These are phyloP conservation scores for Hemiscyllium ocellatum DNA, from an alignment of 2,113 vertebrate species.

Conservation along the genomic window DNA sequence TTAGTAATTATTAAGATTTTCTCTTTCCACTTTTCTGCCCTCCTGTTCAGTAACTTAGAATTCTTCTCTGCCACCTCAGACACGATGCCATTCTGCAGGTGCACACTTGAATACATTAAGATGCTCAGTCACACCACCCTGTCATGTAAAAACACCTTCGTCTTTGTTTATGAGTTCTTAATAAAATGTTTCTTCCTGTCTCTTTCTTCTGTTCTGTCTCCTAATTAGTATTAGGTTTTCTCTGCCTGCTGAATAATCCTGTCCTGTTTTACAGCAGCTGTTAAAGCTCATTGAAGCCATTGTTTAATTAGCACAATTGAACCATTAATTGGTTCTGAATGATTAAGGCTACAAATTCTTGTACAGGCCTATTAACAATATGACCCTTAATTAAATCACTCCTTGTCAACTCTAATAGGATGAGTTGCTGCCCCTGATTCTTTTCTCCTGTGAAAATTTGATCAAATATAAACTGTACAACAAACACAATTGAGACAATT, in stretches of 20 bases:
- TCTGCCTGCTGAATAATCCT: not conserved
- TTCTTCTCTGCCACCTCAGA: not conserved
- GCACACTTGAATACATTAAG: not conserved
- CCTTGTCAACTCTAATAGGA: not conserved
- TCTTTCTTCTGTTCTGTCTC: not conserved
- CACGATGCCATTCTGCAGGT: not conserved
- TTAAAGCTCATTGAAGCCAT: conserved; percentile 7
- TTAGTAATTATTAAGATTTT: not conserved
- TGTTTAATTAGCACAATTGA: conserved; percentile 25
- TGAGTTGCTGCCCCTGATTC: not conserved
- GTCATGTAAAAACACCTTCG: not conserved
- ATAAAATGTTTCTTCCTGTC: not conserved
- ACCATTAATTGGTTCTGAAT: conserved; percentile 1
- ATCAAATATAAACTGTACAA: not conserved
- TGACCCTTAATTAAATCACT: conserved; percentile 26
- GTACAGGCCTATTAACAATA: not conserved
- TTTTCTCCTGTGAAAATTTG: not conserved
- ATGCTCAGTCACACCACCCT: not conserved
- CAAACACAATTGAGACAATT: not conserved
- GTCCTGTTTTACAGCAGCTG: not conserved
- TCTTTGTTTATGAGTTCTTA: not conserved
- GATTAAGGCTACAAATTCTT: not conserved
- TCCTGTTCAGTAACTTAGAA: not conserved
- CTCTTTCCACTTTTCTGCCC: not conserved
- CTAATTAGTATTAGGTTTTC: not conserved